These are phyloP conservation scores for Drosophila jambulina DNA, from an alignment of 1,140 invertebrate genomes.

Conservation along the genomic window DNA sequence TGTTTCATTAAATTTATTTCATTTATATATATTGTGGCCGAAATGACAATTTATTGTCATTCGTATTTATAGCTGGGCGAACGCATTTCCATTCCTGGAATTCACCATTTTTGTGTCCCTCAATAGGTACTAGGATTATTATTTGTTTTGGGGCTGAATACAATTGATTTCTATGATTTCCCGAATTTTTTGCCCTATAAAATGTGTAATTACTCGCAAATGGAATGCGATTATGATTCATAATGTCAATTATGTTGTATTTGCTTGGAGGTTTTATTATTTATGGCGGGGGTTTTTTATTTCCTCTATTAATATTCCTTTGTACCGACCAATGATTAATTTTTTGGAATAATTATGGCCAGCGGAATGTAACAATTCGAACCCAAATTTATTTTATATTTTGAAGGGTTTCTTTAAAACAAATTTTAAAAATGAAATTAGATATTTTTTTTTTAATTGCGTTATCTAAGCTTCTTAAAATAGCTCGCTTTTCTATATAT, in stretches of 20 bases:
- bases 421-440: not conserved
- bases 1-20: conserved; percentile 71
- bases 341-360: not conserved
- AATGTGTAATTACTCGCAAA: conserved; percentile 56
- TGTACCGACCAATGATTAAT: conserved; percentile 6
- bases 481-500: not conserved
- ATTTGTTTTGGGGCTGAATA: conserved; percentile 44
- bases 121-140: conserved; percentile 34
- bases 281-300: conserved; percentile 11
- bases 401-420: not conserved
- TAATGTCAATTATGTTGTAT: conserved; percentile 37
- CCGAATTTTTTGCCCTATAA: conserved; percentile 32
- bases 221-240: conserved; percentile 51
- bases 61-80: conserved; percentile 61
- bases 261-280: conserved; percentile 38
- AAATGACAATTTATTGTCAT: conserved; percentile 76
- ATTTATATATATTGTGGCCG: conserved; percentile 68
- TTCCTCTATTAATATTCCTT: not conserved
- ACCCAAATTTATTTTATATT: too few species aligned
- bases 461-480: not conserved
- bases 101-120: conserved; percentile 21
- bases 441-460: not conserved
- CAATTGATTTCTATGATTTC: conserved; percentile 45
- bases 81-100: conserved; percentile 35
- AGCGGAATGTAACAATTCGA: not conserved